A percentile compares a stretch with the other conserved stretches of the same genome.
Evolutionary conservation across 2,888 invertebrate genomes (phyloP).

Genomic region (Bursaphelenchus okinawaensis): DNA sequence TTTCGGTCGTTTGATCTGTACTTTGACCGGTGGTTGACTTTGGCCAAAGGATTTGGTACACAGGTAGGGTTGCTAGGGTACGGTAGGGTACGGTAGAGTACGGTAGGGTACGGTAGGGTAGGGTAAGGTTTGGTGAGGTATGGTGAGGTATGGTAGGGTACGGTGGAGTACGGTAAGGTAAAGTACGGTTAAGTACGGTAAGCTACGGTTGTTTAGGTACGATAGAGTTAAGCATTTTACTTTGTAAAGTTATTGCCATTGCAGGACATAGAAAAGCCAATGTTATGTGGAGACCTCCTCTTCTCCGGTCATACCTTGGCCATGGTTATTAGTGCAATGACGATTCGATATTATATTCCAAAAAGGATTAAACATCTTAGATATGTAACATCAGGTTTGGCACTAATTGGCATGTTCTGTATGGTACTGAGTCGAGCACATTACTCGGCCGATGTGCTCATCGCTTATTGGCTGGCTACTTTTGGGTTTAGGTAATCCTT

Average conservation of each 20-base stretch:
- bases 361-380: not conserved
- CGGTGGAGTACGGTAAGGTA: too few species aligned
- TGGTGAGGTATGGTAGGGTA: too few species aligned
- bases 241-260: too few species aligned
- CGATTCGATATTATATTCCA: conserved; percentile 32
- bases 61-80: too few species aligned
- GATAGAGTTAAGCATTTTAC: too few species aligned
- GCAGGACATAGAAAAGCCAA: conserved; percentile 30
- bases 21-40: conserved; percentile 37
- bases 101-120: too few species aligned
- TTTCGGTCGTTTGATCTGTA: conserved; percentile 30
- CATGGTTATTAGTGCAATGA: conserved; percentile 31
- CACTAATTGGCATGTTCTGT: conserved; percentile 19
- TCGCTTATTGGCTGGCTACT: conserved; percentile 31
- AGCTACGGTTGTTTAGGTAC: too few species aligned
- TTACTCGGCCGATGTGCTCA: conserved; percentile 38
- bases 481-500: conserved; percentile 33
- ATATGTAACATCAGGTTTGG: conserved; percentile 18
- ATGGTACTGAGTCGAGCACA: conserved; percentile 32
- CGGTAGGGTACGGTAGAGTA: too few species aligned
- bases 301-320: conserved; percentile 39
- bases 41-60: conserved; percentile 50
- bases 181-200: too few species aligned
- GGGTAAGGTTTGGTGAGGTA: too few species aligned
- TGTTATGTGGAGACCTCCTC: conserved; percentile 40